phyloP scores from a whole-genome alignment of 1,140 invertebrate species.

The Conopomorpha cramerella region DNA sequence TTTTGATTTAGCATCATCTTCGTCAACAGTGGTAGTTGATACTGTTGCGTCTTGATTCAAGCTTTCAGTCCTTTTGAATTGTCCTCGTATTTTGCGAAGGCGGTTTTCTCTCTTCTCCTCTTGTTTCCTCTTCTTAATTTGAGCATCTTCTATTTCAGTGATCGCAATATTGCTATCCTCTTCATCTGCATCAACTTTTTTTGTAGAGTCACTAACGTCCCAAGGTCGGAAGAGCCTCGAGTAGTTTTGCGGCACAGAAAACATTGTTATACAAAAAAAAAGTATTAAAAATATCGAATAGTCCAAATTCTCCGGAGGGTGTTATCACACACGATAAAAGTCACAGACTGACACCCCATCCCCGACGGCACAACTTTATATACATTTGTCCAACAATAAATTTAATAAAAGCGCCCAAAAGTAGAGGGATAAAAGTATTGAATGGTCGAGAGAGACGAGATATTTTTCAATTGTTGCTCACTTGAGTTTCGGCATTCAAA shows the following conservation, averaged over 20 bases:
- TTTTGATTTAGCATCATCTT: constrained; percentile 17
- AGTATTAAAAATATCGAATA: no score
- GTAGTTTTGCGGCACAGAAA: constrained; percentile 33
- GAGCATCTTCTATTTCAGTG: constrained; percentile 7
- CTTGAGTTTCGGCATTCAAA: constrained; percentile 15
- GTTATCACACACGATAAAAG: constrained; percentile 24
- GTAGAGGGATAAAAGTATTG: constrained; percentile 45
- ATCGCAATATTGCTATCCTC: no score
- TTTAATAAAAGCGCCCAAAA: constrained; percentile 51
- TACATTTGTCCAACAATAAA: constrained; percentile 58
- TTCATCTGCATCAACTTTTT: constrained; percentile 6
- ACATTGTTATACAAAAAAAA: constrained; percentile 18
- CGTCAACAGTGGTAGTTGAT: constrained; percentile 55
- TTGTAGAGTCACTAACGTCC: constrained; percentile 39
- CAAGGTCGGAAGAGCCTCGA: constrained; percentile 53
- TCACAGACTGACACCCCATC: constrained; percentile 43
- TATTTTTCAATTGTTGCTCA: constrained; percentile 58
- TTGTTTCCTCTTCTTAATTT: constrained; percentile 21
- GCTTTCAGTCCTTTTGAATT: constrained; percentile 25
- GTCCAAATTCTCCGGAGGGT: constrained; percentile 10
- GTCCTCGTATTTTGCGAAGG: constrained; percentile 45
- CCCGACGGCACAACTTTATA: constrained; percentile 53
- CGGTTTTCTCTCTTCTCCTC: constrained; percentile 39
- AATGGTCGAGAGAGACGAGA: constrained; percentile 53
- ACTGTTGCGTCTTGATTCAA: constrained; percentile 58